Evolutionary conservation across 2,113 vertebrate species (phyloP), one percentile per base, ranked within the genome.

Genomic region (Vicugna pacos): DNA sequence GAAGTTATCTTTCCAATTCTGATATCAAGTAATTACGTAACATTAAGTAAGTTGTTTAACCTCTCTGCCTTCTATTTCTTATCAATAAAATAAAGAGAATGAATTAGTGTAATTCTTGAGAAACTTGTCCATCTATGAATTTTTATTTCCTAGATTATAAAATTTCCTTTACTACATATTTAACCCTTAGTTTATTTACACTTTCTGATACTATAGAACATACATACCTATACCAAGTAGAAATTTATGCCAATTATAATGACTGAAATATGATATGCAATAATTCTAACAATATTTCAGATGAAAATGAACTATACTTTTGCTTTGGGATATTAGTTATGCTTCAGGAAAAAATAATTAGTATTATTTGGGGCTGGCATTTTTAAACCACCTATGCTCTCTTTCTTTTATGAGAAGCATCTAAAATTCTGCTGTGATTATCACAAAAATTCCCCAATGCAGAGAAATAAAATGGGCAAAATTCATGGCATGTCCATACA

Each of bases 321-420:
- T 91, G 73, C 46, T 94, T 46, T 84, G 58, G 9, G 30, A 64
- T 93, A 95, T 92, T 94, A 93, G 82, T 65, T 79, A 81, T 88
- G 84, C 46, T 87, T 97, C 42, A 89, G 75, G 60, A 79, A 96
- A 96, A 96, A 96, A 95, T 91, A 88, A 85, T 50, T 89, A 79
- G 48, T 69, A 96, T 81, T 14, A 88, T 92, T 96, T 85, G 1
- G 2, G 54, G 22, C 76, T 97, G 82, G 92, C 38, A 96, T 54
- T 96, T 97, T 97, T 93, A 91, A 9, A 85, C 56, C 28, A 84
- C 35, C 56, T 58, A 93, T 58, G 48, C 7, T 62, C 24, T 91
- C 30, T 77, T 92, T 89, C 56, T 87, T 94, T 94, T 79, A 76
- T 84, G 48, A 35, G 48, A 92, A 88, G 20, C 35, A 90, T 62